These are phyloP conservation scores for Gobio gobio DNA, from an alignment of 2,113 vertebrate species.

Conservation along the genomic window DNA sequence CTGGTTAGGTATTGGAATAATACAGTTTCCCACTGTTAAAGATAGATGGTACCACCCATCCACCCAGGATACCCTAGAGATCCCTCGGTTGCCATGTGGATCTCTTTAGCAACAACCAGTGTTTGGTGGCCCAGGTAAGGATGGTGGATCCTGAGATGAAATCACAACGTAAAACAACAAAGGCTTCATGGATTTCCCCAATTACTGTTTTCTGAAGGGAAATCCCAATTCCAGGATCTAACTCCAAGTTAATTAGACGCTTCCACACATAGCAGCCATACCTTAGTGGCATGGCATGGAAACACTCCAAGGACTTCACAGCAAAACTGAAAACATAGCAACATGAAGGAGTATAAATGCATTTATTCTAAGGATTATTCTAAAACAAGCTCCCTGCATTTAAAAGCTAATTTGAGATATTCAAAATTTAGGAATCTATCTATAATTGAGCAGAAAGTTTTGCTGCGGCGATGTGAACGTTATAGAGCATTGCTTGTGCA, in stretches of 20 bases:
- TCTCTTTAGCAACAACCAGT: constrained; percentile 49
- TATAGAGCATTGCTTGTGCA: neutral
- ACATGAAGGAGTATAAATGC: neutral
- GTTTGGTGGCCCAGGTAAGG: constrained; percentile 7
- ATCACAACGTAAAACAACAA: constrained; percentile 22
- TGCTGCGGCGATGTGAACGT: neutral
- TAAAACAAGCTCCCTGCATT: neutral
- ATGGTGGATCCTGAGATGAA: constrained; percentile 29
- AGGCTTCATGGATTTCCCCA: constrained; percentile 59
- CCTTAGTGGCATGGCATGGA: constrained; percentile 26
- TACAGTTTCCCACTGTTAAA: neutral
- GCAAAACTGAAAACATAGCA: constrained; percentile 27
- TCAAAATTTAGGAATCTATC: neutral
- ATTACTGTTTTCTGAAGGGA: constrained; percentile 59
- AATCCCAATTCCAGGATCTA: constrained; percentile 48
- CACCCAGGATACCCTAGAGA: constrained; percentile 39
- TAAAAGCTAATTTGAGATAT: neutral
- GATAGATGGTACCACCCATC: constrained; percentile 12
- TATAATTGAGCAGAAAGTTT: neutral
- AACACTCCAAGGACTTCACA: constrained; percentile 28
- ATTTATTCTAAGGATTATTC: constrained; percentile 6
- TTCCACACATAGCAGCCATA: constrained; percentile 37
- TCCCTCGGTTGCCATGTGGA: constrained; percentile 14
- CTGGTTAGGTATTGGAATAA: neutral
- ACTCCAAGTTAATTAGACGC: constrained; percentile 54